phyloP scores from a whole-genome alignment of 1,140 invertebrate species.

The Colletes latitarsis region DNA sequence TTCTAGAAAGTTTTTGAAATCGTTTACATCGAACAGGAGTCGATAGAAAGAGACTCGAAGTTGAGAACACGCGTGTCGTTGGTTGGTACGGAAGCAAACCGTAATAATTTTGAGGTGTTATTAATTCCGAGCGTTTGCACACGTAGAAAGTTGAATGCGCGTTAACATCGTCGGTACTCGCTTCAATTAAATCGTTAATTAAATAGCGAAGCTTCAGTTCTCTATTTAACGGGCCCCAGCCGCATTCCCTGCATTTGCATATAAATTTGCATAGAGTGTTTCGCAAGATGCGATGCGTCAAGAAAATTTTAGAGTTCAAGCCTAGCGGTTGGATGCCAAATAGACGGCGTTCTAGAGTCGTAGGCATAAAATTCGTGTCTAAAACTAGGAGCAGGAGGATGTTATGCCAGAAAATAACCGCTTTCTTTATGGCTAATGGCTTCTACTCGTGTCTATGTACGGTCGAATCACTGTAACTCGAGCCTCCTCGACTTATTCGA shows the following conservation, averaged over 20 bases:
- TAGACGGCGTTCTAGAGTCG: background rate
- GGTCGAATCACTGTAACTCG: too few species aligned
- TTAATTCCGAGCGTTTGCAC: conserved; percentile 26
- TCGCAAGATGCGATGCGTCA: background rate
- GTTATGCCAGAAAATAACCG: too few species aligned
- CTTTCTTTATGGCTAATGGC: too few species aligned
- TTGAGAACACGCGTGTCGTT: background rate
- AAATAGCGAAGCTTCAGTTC: conserved; percentile 26
- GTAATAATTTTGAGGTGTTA: conserved; percentile 27
- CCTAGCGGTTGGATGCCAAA: background rate
- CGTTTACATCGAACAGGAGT: background rate
- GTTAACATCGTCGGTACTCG: conserved; percentile 29
- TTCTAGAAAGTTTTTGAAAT: background rate
- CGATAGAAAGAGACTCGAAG: background rate
- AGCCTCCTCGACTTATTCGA: too few species aligned
- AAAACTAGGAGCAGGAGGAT: too few species aligned
- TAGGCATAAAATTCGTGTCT: too few species aligned
- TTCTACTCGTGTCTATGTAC: too few species aligned
- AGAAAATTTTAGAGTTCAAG: background rate
- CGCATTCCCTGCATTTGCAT: conserved; percentile 28
- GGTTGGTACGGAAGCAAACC: background rate
- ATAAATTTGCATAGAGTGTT: conserved; percentile 26
- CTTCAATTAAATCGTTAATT: conserved; percentile 46
- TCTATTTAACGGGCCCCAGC: background rate
- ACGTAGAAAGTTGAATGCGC: conserved; percentile 15